Evolutionary conservation across 2,797 vertebrate genomes (phyloP).

Genomic region (Phrynocephalus forsythii): DNA sequence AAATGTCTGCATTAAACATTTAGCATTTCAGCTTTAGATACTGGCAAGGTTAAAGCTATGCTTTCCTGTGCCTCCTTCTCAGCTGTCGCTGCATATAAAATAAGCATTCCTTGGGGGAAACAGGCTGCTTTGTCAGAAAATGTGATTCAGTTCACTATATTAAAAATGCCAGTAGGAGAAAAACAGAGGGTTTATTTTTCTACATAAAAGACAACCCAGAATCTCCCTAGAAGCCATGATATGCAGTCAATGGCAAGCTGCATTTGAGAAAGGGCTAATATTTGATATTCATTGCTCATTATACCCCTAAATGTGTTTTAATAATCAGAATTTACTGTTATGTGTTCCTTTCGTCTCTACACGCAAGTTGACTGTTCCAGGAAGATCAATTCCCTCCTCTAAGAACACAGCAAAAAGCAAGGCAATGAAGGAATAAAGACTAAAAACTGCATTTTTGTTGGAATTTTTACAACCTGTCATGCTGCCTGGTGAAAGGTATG

Average conservation of each 20-base stretch:
- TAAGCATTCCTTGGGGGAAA: slow-evolving; percentile 7
- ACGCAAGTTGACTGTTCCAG: neutral
- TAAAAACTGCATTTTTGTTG: neutral
- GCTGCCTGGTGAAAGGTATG: too few relatives aligned
- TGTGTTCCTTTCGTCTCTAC: neutral
- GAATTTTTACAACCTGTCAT: too few relatives aligned
- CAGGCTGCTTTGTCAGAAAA: slow-evolving; percentile 36
- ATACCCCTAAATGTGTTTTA: neutral
- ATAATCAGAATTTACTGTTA: slow-evolving; percentile 10
- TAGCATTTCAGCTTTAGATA: slow-evolving; percentile 36
- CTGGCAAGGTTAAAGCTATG: slow-evolving; percentile 36
- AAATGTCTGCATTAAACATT: slow-evolving; percentile 25
- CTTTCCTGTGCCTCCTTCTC: neutral
- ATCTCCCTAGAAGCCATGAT: neutral
- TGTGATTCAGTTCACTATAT: neutral
- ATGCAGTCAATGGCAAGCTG: neutral
- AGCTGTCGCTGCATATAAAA: slow-evolving; percentile 29
- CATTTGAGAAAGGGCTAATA: neutral
- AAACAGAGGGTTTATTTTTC: neutral
- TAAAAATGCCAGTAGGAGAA: slow-evolving; percentile 17
- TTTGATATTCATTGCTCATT: neutral
- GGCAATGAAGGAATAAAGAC: too few relatives aligned
- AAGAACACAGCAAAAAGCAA: neutral
- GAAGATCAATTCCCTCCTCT: neutral
- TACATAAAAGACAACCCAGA: neutral